phyloP scores from a whole-genome alignment of 2,113 vertebrate species.

The Campylomormyrus numenius region DNA sequence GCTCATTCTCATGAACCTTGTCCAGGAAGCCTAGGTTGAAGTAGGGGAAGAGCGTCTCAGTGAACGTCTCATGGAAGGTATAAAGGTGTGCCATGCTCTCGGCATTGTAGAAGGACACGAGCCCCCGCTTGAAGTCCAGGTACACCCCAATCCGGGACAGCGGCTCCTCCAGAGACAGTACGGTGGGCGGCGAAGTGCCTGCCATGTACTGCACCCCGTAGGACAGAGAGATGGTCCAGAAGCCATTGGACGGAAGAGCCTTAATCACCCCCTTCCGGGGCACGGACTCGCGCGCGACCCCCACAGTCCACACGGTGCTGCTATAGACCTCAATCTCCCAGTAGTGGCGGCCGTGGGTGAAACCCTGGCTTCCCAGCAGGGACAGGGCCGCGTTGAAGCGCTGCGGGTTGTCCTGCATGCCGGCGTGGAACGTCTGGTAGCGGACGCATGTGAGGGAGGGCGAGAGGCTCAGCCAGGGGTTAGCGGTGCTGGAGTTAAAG shows the following conservation, averaged over 20 bases:
- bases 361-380: slow-evolving; percentile 62
- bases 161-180: slow-evolving; percentile 59
- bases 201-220: slow-evolving; percentile 71
- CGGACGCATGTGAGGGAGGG: slow-evolving; percentile 65
- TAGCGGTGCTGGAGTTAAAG: slow-evolving; percentile 67
- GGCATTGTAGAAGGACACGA: slow-evolving; percentile 69
- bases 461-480: slow-evolving; percentile 67
- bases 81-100: slow-evolving; percentile 69
- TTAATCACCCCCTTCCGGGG: slow-evolving; percentile 68
- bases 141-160: slow-evolving; percentile 62
- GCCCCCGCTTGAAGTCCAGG: slow-evolving; percentile 66
- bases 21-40: slow-evolving; percentile 67
- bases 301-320: slow-evolving; percentile 68
- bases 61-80: slow-evolving; percentile 64
- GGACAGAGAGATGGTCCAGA: slow-evolving; percentile 70
- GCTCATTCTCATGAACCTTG: slow-evolving; percentile 69
- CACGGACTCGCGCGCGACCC: slow-evolving; percentile 64
- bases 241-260: slow-evolving; percentile 63
- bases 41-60: slow-evolving; percentile 63
- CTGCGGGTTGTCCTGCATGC: slow-evolving; percentile 62
- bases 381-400: slow-evolving; percentile 67
- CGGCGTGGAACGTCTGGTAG: slow-evolving; percentile 64
- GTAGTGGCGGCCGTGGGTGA: slow-evolving; percentile 66
- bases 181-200: slow-evolving; percentile 60
- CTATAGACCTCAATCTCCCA: slow-evolving; percentile 72